Evolutionary conservation across 2,797 vertebrate species (phyloP), one percentile per base, ranked within the genome.

Genomic region (Borostomias antarcticus): DNA sequence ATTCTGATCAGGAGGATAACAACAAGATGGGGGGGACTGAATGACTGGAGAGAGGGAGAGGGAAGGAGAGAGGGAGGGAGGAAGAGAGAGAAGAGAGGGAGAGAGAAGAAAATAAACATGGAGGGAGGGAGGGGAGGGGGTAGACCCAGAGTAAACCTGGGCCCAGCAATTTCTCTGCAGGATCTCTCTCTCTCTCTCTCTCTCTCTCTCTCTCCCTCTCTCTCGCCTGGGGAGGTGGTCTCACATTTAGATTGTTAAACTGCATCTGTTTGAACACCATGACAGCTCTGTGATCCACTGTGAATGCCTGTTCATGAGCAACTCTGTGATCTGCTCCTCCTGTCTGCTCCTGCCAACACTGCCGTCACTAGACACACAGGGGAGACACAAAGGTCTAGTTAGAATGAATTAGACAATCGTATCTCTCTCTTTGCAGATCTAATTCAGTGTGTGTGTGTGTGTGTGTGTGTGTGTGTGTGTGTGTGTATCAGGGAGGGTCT

Each of bases 1-100:
- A 67, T 72, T 73, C 37, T 66, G 78, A 81, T 85, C 73, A 66
- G 54, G 43, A 54, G 64, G 72, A 79, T 78, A 74, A 68, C 62
- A 53, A n/a, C n/a, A n/a, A n/a, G n/a, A n/a, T n/a, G n/a, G n/a
- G n/a, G n/a, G n/a, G n/a, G n/a, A n/a, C n/a, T n/a, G n/a, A n/a
- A n/a, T n/a, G n/a, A n/a, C n/a, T 54, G 43, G 64, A 65, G 64
- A 61, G 30, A 60, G 63, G 61, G 51, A 57, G 33, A 77, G 50
- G 52, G 1, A 43, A 15, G 4, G 37, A 43, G 37, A 43, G 37
- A 43, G 13, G 37, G 37, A 43, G 13, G 17, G 17, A 43, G 17
- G 13, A 43, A 43, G 5, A 2, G 13, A 43, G 37, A 15, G 5
- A 43, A 4, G 13, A 15, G 37, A 17, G 37, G 37, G 37, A 43